phyloP scores from a whole-genome alignment of 2,797 vertebrate species.

The Hippocampus kuda region DNA sequence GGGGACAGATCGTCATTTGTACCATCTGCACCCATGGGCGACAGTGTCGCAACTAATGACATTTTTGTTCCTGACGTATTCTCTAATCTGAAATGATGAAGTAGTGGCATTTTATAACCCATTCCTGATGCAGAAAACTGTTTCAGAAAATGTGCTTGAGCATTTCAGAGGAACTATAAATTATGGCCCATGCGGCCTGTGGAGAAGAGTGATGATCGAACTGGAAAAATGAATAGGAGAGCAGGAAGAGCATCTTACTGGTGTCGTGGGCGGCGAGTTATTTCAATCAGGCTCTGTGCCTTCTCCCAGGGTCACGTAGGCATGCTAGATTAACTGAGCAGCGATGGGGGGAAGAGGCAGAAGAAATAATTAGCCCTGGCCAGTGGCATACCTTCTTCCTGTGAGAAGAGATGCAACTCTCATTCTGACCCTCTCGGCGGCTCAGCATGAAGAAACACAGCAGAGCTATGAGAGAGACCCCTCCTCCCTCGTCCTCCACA shows the following conservation, averaged over 20 bases:
- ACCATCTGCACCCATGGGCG: no score
- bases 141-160: neutral
- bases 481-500: slow-evolving; percentile 27
- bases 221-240: slow-evolving; percentile 8
- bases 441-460: slow-evolving; percentile 30
- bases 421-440: slow-evolving; percentile 23
- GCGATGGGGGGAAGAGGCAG: slow-evolving; percentile 15
- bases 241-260: slow-evolving; percentile 26
- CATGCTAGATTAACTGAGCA: slow-evolving; percentile 49
- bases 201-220: slow-evolving; percentile 14
- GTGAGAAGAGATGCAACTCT: slow-evolving; percentile 24
- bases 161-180: slow-evolving; percentile 10
- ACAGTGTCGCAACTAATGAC: neutral
- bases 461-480: slow-evolving; percentile 20
- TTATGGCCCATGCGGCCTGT: slow-evolving; percentile 23
- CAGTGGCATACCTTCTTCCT: slow-evolving; percentile 14
- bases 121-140: neutral
- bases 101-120: neutral
- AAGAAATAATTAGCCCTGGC: slow-evolving; percentile 15
- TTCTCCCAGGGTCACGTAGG: slow-evolving; percentile 47
- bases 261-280: slow-evolving; percentile 25
- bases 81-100: neutral
- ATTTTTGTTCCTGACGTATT: neutral
- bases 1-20: no score
- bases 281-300: slow-evolving; percentile 45